Conservation (phyloP, 1,140 invertebrate species). For the Delia radicum region DNA sequence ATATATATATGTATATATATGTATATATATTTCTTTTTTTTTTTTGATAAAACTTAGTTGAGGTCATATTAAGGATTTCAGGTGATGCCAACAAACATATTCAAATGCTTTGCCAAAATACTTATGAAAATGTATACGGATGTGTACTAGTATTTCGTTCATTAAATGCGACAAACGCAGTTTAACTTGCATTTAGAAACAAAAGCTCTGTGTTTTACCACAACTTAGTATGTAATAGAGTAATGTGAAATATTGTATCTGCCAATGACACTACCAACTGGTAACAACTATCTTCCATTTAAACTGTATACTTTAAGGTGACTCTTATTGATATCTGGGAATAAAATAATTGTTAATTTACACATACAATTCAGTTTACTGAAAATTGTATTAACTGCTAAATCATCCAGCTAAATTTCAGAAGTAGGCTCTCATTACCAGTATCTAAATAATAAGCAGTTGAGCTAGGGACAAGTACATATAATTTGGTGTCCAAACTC, state of each 20-base stretch:
- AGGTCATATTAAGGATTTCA: constrained; percentile 18
- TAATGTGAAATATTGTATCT: neutral
- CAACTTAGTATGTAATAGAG: neutral
- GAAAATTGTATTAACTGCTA: too few species aligned
- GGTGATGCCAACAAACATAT: constrained; percentile 12
- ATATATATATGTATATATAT: neutral
- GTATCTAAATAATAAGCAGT: too few species aligned
- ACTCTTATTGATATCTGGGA: too few species aligned
- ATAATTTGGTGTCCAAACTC: too few species aligned
- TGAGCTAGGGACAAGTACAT: too few species aligned
- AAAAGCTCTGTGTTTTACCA: neutral
- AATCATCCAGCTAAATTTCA: too few species aligned
- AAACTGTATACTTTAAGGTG: too few species aligned
- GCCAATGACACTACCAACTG: neutral
- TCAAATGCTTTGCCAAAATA: neutral
- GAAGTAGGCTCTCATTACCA: too few species aligned
- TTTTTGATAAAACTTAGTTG: neutral
- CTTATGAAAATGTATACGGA: neutral
- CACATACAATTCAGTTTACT: too few species aligned
- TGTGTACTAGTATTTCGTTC: neutral
- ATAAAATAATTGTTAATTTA: too few species aligned
- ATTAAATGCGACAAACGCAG: constrained; percentile 8
- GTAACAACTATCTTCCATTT: neutral
- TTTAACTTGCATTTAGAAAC: constrained; percentile 22
- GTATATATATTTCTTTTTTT: neutral